Conservation (phyloP, 2,888 invertebrate species). For the Conops quadrifasciatus region DNA sequence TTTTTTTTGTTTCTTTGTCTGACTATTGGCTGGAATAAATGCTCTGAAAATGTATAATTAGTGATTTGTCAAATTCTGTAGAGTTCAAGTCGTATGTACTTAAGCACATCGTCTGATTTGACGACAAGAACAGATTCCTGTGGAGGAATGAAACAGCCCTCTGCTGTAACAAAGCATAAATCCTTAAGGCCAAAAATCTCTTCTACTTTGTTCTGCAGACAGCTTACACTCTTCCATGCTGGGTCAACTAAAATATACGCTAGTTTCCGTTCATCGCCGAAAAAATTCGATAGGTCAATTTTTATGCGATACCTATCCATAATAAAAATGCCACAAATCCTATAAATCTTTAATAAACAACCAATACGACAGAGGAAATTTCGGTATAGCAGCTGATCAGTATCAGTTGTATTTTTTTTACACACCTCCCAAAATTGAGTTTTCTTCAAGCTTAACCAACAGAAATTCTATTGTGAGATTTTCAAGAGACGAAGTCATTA, state of each 20-base stretch:
- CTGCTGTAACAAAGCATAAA: constrained; percentile 44
- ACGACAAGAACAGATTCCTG: constrained; percentile 47
- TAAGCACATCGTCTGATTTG: constrained; percentile 39
- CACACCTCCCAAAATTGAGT: no score
- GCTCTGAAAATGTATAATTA: constrained; percentile 36
- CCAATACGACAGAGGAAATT: no score
- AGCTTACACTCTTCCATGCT: constrained; percentile 43
- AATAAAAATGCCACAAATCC: no score
- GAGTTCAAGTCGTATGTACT: constrained; percentile 35
- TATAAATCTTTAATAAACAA: no score
- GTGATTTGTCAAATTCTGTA: not conserved
- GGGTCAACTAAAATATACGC: constrained; percentile 46
- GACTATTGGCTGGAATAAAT: constrained; percentile 37
- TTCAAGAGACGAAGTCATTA: no score
- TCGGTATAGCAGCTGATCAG: no score
- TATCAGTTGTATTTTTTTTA: no score
- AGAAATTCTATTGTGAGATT: no score
- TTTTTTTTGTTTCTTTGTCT: constrained; percentile 41
- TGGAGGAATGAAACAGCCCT: constrained; percentile 46
- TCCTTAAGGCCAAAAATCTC: constrained; percentile 44
- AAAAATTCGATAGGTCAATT: constrained; percentile 49
- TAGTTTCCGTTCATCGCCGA: constrained; percentile 47
- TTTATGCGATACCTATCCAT: constrained; percentile 48
- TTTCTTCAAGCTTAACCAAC: no score
- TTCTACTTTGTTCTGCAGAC: constrained; percentile 45